Evolutionary conservation across 2,888 invertebrate genomes (phyloP).

Genomic region (Stratiomys singularior): DNA sequence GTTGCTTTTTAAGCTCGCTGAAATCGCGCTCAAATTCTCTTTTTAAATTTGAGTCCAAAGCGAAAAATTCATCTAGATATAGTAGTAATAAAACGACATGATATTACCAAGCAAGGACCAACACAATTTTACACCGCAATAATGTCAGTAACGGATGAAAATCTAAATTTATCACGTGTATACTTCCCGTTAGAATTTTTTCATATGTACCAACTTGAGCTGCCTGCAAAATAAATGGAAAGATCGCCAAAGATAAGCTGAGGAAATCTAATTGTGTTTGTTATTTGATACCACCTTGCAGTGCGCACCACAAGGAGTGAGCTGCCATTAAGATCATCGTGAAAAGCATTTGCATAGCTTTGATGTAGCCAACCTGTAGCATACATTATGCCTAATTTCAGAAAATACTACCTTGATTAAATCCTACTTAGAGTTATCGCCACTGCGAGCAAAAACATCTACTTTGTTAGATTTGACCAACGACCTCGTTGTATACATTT

Average conservation of each 20-base stretch:
- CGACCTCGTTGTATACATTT: conserved; percentile 23
- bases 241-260: conserved; percentile 32
- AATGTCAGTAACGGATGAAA: too few species aligned
- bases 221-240: conserved; percentile 15
- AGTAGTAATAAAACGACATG: too few species aligned
- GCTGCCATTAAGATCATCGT: conserved; percentile 32
- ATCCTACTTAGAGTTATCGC: conserved; percentile 31
- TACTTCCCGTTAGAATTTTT: background rate
- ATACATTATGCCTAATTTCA: conserved; percentile 33
- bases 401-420: conserved; percentile 34
- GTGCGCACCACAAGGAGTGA: conserved; percentile 16
- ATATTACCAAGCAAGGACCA: too few species aligned
- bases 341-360: conserved; percentile 24
- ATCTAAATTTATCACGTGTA: background rate
- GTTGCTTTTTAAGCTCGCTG: too few species aligned
- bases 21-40: too few species aligned
- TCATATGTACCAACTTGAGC: background rate
- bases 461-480: conserved; percentile 38
- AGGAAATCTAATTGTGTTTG: conserved; percentile 45
- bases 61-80: too few species aligned
- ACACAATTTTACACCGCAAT: too few species aligned
- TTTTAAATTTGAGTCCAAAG: too few species aligned
- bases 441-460: conserved; percentile 24
- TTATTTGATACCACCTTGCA: conserved; percentile 37
- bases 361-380: conserved; percentile 13